phyloP scores from a whole-genome alignment of 92 coral and sea anemone genomes.

The Anthopleura xanthogrammica region DNA sequence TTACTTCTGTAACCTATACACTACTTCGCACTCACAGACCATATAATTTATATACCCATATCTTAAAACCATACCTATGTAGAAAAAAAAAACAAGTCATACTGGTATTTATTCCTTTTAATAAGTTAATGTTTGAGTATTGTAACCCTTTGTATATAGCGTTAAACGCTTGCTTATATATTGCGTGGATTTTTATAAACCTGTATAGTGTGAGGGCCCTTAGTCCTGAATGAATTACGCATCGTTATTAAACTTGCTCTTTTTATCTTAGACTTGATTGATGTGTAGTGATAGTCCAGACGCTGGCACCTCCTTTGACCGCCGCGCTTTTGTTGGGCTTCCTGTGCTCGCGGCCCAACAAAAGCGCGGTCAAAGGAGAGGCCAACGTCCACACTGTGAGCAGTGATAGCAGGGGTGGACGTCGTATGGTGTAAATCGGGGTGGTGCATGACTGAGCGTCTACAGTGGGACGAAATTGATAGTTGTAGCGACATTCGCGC shows the following conservation, averaged over 20 bases:
- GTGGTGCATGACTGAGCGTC: too few species aligned
- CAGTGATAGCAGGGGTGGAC: too few species aligned
- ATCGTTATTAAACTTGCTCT: not conserved
- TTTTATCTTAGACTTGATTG: not conserved
- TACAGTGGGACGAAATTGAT: too few species aligned
- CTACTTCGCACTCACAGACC: not conserved
- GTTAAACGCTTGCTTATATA: conserved; percentile 14
- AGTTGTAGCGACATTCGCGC: too few species aligned
- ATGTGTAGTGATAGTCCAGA: not conserved
- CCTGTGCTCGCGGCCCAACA: too few species aligned
- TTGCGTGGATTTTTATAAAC: not conserved
- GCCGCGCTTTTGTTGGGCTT: too few species aligned
- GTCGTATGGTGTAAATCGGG: too few species aligned
- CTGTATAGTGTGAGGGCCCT: not conserved
- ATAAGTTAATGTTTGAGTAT: conserved; percentile 7
- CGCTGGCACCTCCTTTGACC: too few species aligned
- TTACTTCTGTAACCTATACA: not conserved
- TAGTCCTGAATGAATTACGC: not conserved
- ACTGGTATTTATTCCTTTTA: conserved; percentile 5
- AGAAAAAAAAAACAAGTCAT: not conserved
- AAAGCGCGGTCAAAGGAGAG: too few species aligned
- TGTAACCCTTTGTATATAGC: not conserved
- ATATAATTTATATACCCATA: not conserved
- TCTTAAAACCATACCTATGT: not conserved
- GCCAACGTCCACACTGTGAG: too few species aligned